phyloP scores from a whole-genome alignment of 2,797 vertebrate genomes.

The Karalla daura region DNA sequence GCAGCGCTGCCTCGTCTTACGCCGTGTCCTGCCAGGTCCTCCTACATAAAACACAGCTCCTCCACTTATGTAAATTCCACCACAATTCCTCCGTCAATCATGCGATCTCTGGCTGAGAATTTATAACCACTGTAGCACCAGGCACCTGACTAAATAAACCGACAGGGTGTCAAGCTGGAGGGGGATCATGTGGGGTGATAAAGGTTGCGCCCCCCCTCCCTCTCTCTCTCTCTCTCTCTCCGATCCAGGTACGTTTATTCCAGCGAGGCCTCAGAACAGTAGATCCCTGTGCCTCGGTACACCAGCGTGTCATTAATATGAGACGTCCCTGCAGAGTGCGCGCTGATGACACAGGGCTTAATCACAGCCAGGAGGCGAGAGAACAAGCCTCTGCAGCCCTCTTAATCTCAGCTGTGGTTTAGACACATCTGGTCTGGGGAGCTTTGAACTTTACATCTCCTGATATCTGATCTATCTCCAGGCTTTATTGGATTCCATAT shows the following conservation, averaged over 20 bases:
- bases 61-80: slow-evolving; percentile 53
- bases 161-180: slow-evolving; percentile 57
- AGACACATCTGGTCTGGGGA: slow-evolving; percentile 72
- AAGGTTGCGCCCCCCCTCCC: slow-evolving; percentile 55
- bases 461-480: slow-evolving; percentile 65
- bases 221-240: too few relatives aligned
- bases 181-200: slow-evolving; percentile 58
- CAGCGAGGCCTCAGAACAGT: slow-evolving; percentile 54
- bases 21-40: slow-evolving; percentile 49
- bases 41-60: slow-evolving; percentile 52
- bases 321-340: slow-evolving; percentile 66
- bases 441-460: slow-evolving; percentile 75
- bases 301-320: slow-evolving; percentile 64
- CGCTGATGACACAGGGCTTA: slow-evolving; percentile 66
- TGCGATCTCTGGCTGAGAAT: slow-evolving; percentile 48
- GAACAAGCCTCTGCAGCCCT: slow-evolving; percentile 61
- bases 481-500: slow-evolving; percentile 75
- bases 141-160: slow-evolving; percentile 77
- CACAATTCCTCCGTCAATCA: slow-evolving; percentile 67
- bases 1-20: slow-evolving; percentile 26
- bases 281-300: slow-evolving; percentile 48
- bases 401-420: slow-evolving; percentile 71
- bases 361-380: slow-evolving; percentile 74
- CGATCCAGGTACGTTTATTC: slow-evolving; percentile 57
- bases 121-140: slow-evolving; percentile 53